Base-by-base conservation (phyloP, 1,140 invertebrate genomes). In the Zaprionus inermis region DNA sequence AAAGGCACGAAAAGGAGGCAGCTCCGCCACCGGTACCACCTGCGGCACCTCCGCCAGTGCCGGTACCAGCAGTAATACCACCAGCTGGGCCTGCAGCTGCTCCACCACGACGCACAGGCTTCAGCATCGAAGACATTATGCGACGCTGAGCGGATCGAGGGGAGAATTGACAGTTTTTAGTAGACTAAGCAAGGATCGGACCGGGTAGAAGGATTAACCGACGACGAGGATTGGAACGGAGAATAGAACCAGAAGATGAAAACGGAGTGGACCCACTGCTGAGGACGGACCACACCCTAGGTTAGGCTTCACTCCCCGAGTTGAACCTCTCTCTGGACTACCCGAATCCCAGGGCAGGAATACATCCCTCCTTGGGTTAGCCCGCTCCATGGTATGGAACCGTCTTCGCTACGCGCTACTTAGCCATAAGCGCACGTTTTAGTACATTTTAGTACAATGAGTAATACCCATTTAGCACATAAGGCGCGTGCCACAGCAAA, bases 111-210 rank as follows among this genome's bases (percentile, higher is more conserved):
- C 94, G 93, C 93, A 95, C 93, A 88, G 95, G 95, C 30, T 96
- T 96, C 90, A 95, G 95, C 88, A 96, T 96, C 92, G 95, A 95
- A 89, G 95, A 96, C 76, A 96, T 96, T 60, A 96, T 96, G 95
- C 93, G 95, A 81, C 94, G 95, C 90, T 95, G 38, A 82, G 14
- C 20, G 16, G 38, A 32, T 2, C 44, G 2, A 9, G 3, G 18
- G 11, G 1, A 2, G 10, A 32, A 41, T 11, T 1, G 12, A 28
- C 3, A 55, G 10, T 57, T 61, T 57, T 58, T 67, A 72, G 57
- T 63, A 76, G 54, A 67, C 30, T 56, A 66, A 65, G 70, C 30
- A n/a, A 57, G 30, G 56, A 55, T 55, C 7, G 3, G 7, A 44
- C 0, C 0, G 7, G 38, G 7, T 44, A 2, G n/a, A n/a, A 41